Conservation (phyloP, 2,888 invertebrate species). For the Cephonodes hylas region DNA sequence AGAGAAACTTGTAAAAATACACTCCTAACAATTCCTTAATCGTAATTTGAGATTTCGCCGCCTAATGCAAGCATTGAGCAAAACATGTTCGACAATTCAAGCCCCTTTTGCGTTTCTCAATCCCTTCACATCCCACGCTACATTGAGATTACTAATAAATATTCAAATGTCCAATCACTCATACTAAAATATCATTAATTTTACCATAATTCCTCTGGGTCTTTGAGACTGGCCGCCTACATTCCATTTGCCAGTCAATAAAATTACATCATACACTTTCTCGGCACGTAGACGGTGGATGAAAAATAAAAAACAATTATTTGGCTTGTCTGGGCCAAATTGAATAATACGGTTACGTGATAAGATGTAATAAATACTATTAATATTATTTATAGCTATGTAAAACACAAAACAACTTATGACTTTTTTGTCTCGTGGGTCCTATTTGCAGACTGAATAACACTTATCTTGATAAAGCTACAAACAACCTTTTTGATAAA, state of each 20-base stretch:
- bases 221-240: not conserved
- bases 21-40: too few relatives aligned
- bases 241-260: not conserved
- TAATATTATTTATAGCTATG: not conserved
- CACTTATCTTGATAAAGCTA: too few relatives aligned
- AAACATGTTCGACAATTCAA: too few relatives aligned
- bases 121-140: not conserved
- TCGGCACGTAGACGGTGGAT: not conserved
- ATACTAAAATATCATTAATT: not conserved
- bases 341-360: conserved; percentile 5
- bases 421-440: not conserved
- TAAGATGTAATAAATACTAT: not conserved
- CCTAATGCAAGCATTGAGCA: too few relatives aligned
- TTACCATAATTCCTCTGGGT: not conserved
- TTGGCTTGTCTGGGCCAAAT: not conserved
- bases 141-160: not conserved
- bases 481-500: too few relatives aligned
- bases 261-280: conserved; percentile 7
- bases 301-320: not conserved
- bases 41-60: too few relatives aligned
- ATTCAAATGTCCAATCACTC: not conserved
- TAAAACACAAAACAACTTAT: not conserved
- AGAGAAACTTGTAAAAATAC: too few relatives aligned
- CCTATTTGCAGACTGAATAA: too few relatives aligned
- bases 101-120: too few relatives aligned